phyloP scores from a whole-genome alignment of 2,113 vertebrate species.

The Oncorhynchus mykiss region DNA sequence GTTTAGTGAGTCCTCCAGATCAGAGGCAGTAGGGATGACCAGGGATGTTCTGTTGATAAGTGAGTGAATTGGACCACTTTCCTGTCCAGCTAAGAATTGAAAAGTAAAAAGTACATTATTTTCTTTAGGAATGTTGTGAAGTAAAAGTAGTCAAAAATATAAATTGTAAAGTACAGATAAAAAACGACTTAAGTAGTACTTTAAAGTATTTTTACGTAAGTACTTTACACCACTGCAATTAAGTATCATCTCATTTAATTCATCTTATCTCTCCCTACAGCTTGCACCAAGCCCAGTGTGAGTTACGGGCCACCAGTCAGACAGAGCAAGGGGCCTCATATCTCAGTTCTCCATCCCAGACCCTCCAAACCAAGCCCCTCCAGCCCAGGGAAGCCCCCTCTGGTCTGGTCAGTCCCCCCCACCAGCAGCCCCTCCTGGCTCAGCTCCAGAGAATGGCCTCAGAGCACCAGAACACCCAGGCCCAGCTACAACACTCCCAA shows the following conservation, averaged over 20 bases:
- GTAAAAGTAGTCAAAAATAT: no score
- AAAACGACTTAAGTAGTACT: no score
- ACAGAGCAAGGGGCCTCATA: constrained; percentile 52
- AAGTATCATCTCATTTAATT: not conserved
- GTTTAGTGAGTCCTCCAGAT: no score
- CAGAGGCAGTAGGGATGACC: no score
- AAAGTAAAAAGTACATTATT: no score
- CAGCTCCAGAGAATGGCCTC: constrained; percentile 73
- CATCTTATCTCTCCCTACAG: constrained; percentile 58
- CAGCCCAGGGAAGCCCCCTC: constrained; percentile 63
- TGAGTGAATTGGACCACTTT: no score
- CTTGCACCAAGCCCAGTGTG: constrained; percentile 74
- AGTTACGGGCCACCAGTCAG: constrained; percentile 46
- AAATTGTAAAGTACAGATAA: no score
- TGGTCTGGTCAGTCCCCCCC: constrained; percentile 62
- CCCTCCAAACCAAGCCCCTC: constrained; percentile 43
- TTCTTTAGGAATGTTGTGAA: no score
- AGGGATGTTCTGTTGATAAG: no score
- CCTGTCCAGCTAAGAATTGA: no score
- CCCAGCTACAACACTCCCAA: constrained; percentile 72
- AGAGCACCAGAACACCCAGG: constrained; percentile 66
- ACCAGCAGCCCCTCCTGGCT: constrained; percentile 72
- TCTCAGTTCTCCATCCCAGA: constrained; percentile 39
- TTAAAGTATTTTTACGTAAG: no score
- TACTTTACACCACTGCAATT: no score